Conservation (phyloP, 1,140 invertebrate species). For the Phenacoccus solenopsis region DNA sequence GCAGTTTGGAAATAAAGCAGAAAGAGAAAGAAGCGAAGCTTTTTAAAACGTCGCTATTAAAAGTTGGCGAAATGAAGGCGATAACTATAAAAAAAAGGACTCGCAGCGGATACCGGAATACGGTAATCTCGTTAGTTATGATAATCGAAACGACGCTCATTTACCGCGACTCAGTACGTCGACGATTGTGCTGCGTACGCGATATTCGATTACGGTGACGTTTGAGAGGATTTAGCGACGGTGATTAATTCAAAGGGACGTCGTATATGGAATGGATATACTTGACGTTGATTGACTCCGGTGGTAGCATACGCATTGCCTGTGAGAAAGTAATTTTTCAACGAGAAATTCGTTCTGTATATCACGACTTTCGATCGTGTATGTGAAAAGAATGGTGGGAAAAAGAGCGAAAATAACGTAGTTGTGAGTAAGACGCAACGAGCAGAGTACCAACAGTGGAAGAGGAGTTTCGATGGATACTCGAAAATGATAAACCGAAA, state of each 20-base stretch:
- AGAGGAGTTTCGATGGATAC: no score
- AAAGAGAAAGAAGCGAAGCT: neutral
- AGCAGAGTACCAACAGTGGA: no score
- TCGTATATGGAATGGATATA: no score
- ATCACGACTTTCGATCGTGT: no score
- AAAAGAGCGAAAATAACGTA: no score
- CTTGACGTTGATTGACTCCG: neutral
- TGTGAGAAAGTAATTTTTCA: neutral
- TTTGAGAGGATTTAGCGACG: neutral
- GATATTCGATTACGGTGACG: neutral
- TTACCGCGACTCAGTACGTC: neutral
- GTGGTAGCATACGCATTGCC: neutral
- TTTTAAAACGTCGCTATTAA: neutral
- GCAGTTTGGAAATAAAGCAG: neutral
- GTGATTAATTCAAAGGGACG: no score
- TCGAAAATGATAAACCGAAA: no score
- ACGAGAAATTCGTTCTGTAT: neutral
- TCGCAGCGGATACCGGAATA: neutral
- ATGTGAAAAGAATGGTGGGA: no score
- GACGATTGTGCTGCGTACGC: neutral
- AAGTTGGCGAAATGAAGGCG: neutral
- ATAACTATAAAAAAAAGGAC: neutral
- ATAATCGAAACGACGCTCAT: neutral
- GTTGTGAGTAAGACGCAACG: no score
- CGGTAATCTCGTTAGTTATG: neutral